Conservation (phyloP, 2,113 vertebrate genomes). For the Chaenogobius annularis region DNA sequence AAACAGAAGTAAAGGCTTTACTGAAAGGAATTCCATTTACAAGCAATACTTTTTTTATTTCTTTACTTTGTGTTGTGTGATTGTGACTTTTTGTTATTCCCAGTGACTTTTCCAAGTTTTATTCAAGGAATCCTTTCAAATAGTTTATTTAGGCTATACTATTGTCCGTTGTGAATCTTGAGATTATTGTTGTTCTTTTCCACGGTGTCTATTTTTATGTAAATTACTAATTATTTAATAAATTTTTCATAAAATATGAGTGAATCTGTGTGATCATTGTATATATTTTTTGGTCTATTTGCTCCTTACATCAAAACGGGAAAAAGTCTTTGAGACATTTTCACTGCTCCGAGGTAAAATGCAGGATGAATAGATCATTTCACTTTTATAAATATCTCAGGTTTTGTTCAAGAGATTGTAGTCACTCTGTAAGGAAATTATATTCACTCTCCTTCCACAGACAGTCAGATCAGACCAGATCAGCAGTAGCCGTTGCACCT, state of each 20-base stretch:
- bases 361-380: no score
- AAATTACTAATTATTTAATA: constrained; percentile 96
- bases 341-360: no score
- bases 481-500: no score
- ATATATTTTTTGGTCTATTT: neutral
- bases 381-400: no score
- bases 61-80: constrained; percentile 80
- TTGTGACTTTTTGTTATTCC: constrained; percentile 63
- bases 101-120: constrained; percentile 30
- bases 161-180: constrained; percentile 90
- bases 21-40: constrained; percentile 88
- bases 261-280: constrained; percentile 22
- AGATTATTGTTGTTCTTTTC: constrained; percentile 85
- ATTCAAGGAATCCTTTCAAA: constrained; percentile 74
- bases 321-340: neutral
- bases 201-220: constrained; percentile 91
- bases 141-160: constrained; percentile 84
- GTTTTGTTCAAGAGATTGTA: no score
- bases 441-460: no score
- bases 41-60: constrained; percentile 92
- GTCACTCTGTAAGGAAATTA: no score
- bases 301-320: neutral
- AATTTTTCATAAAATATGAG: constrained; percentile 89
- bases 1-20: constrained; percentile 28
- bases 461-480: no score